Evolutionary conservation across 2,797 vertebrate species (phyloP).

Genomic region (Chaetophractus vellerosus): DNA sequence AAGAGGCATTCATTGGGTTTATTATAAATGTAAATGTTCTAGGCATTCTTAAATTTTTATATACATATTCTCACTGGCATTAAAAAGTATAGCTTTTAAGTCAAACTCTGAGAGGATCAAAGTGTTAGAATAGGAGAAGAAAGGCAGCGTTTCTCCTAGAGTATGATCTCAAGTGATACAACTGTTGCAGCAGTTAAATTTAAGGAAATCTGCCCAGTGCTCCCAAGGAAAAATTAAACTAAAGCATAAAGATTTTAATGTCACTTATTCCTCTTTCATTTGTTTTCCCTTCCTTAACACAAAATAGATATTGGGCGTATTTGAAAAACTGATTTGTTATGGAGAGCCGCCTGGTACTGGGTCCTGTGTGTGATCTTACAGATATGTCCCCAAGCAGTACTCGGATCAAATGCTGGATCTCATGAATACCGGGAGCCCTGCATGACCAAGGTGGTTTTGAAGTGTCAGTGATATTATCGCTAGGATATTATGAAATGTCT

Average conservation of each 20-base stretch:
- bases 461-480: constrained; percentile 57
- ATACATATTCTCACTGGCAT: constrained; percentile 15
- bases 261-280: constrained; percentile 67
- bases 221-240: constrained; percentile 74
- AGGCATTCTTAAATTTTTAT: constrained; percentile 57
- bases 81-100: constrained; percentile 76
- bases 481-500: constrained; percentile 65
- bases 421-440: constrained; percentile 31
- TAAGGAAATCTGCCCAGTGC: constrained; percentile 80
- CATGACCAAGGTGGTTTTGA: constrained; percentile 74
- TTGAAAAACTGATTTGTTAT: constrained; percentile 68
- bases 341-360: constrained; percentile 52
- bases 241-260: constrained; percentile 72
- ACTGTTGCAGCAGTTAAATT: constrained; percentile 87
- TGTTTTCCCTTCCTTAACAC: constrained; percentile 47
- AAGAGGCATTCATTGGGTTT: constrained; percentile 69
- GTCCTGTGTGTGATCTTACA: neutral
- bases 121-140: constrained; percentile 57
- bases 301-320: constrained; percentile 58
- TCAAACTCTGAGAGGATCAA: constrained; percentile 77
- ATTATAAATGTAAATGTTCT: constrained; percentile 77
- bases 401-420: constrained; percentile 56
- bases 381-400: constrained; percentile 33
- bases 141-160: constrained; percentile 71
- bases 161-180: constrained; percentile 71